These are phyloP conservation scores for Pycnonotus jocosus DNA, from an alignment of 2,113 vertebrate species.

Conservation along the genomic window DNA sequence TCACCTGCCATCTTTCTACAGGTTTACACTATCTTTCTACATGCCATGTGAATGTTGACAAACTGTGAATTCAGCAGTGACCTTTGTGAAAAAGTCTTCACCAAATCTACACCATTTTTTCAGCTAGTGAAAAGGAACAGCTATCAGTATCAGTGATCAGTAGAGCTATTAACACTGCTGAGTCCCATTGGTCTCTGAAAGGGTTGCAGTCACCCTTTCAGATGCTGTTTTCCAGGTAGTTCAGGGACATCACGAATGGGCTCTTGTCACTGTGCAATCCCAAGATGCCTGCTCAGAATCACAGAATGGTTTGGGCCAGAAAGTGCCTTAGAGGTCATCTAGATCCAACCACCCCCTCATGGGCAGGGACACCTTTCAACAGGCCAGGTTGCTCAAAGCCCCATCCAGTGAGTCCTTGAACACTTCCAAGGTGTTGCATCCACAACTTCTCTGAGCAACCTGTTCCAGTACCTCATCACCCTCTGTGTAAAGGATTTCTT, in stretches of 20 bases:
- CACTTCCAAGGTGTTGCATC: not conserved
- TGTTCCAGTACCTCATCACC: not conserved
- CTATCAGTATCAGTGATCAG: not conserved
- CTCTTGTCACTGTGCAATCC: not conserved
- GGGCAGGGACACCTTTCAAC: not conserved
- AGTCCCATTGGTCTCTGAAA: not conserved
- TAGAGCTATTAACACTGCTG: not conserved
- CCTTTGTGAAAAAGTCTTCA: not conserved
- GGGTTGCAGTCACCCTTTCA: not conserved
- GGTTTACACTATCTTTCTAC: not conserved
- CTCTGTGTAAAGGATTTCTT: not conserved
- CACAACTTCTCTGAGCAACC: not conserved
- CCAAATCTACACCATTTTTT: not conserved
- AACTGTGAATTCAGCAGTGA: not conserved
- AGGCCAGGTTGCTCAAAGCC: not conserved
- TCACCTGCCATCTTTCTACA: not conserved
- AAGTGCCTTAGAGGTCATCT: not conserved
- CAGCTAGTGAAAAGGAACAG: not conserved
- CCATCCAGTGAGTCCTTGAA: accelerated
- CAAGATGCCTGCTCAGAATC: not conserved
- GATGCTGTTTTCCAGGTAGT: not conserved
- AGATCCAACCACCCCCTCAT: not conserved
- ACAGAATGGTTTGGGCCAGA: not conserved
- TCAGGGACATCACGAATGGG: accelerated
- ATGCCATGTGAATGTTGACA: not conserved